Evolutionary conservation across 2,113 vertebrate genomes (phyloP).

Genomic region (Oryzias curvinotus): DNA sequence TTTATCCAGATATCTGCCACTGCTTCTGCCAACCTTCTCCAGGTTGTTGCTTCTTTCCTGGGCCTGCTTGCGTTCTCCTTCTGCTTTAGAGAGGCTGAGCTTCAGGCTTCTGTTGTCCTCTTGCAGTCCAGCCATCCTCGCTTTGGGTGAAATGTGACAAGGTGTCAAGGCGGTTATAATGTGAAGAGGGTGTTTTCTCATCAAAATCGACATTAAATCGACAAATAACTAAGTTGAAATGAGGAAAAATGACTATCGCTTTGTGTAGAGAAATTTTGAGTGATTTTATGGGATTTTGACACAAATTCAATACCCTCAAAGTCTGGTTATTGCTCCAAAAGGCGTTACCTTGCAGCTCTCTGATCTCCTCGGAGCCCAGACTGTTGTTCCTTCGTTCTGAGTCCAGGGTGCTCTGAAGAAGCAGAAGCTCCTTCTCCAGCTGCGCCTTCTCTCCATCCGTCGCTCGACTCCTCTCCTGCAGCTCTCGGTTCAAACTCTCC

Average conservation of each 20-base stretch:
- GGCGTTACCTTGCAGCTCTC: constrained; percentile 89
- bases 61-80: constrained; percentile 89
- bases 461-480: constrained; percentile 89
- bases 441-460: constrained; percentile 79
- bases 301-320: neutral
- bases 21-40: constrained; percentile 84
- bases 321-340: neutral
- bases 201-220: neutral
- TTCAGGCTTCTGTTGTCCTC: constrained; percentile 93
- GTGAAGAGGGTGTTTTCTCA: neutral
- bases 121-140: constrained; percentile 87
- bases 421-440: constrained; percentile 90
- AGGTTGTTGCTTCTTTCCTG: constrained; percentile 92
- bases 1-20: too few relatives aligned
- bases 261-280: neutral
- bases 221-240: neutral
- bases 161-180: neutral
- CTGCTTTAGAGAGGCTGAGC: constrained; percentile 87
- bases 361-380: constrained; percentile 95
- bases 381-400: constrained; percentile 90
- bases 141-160: constrained; percentile 64
- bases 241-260: neutral
- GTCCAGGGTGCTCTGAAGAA: constrained; percentile 91
- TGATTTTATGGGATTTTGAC: neutral
- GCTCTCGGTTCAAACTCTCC: constrained; percentile 89